phyloP scores from a whole-genome alignment of 2,888 invertebrate species.

The Lithosia quadra region DNA sequence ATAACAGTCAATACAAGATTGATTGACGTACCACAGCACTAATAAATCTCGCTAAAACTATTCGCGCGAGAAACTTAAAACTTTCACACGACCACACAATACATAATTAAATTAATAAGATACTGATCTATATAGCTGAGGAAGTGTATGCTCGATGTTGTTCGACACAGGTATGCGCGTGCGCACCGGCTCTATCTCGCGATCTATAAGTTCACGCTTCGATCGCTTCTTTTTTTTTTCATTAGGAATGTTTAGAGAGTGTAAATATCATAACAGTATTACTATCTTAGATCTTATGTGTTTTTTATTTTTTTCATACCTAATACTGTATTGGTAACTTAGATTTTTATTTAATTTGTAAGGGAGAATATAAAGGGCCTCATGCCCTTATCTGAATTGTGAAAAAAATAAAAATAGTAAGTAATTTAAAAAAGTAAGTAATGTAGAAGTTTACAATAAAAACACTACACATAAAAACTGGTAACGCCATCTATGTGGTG shows the following conservation, averaged over 20 bases:
- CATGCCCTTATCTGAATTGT: too few relatives aligned
- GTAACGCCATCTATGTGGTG: too few relatives aligned
- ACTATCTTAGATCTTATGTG: not conserved
- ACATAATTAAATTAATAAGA: conserved; percentile 15
- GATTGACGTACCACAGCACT: not conserved
- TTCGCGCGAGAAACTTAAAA: conserved; percentile 9
- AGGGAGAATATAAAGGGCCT: too few relatives aligned
- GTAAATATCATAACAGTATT: not conserved
- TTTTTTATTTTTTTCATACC: too few relatives aligned
- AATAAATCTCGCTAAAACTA: conserved; percentile 13
- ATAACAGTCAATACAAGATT: not conserved
- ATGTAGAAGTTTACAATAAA: too few relatives aligned
- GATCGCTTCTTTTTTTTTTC: conserved; percentile 15
- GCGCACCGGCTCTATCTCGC: conserved; percentile 40
- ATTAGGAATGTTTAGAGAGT: conserved; percentile 12
- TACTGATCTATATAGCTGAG: conserved; percentile 8
- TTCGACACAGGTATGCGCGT: conserved; percentile 17
- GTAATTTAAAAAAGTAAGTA: too few relatives aligned
- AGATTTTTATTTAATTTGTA: too few relatives aligned
- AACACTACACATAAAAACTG: too few relatives aligned
- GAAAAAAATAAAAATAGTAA: too few relatives aligned
- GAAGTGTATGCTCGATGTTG: conserved; percentile 21
- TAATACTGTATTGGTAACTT: too few relatives aligned
- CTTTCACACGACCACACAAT: conserved; percentile 14
- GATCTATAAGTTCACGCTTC: conserved; percentile 42